Base-by-base conservation (phyloP, 2,113 vertebrate species). In the Epinephelus fuscoguttatus region DNA sequence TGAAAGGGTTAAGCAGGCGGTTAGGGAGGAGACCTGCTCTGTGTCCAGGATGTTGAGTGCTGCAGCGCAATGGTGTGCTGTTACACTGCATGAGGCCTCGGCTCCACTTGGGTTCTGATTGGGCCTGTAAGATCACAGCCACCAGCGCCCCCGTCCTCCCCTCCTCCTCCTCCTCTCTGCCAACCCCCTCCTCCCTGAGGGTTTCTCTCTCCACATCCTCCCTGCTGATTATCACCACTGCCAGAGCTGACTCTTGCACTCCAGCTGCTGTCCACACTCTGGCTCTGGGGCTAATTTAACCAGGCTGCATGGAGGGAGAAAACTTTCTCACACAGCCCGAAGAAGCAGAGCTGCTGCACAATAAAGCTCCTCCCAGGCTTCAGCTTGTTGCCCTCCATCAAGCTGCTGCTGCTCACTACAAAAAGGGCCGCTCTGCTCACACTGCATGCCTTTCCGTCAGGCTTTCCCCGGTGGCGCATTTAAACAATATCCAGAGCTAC, bases 21-120 rank as follows among this genome's bases (percentile, higher is more conserved):
- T 92, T 84, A 82, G 89, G 90, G 93, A 93, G 92, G 93, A 95
- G 93, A 90, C 93, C 93, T 94, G 94, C 93, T 93, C 91, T 93
- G 89, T 93, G 94, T 94, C 91, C 94, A 94, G 92, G 94, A 94
- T 94, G 92, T 94, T 83, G 94, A 93, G 93, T 87, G 92, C 88
- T 84, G 87, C 78, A 55, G 87, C 42, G 74, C 60, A 47, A 80
- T 91, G 91, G 87, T 92, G 93, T 93, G 90, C 92, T 90, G 93
- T 92, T 94, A 92, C 93, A 92, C 95, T 91, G 89, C 90, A 79
- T 93, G 92, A 90, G 91, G 91, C 93, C 94, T 89, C 88, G 82
- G 88, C 92, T 95, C 88, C 88, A 94, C 92, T 96, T 93, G 86
- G 89, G 84, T 78, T 88, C 93, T 95, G 95, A 96, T 95, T 96